These are phyloP conservation scores for Corythoichthys haematopterus DNA, from an alignment of 2,113 vertebrate genomes.

Conservation along the genomic window DNA sequence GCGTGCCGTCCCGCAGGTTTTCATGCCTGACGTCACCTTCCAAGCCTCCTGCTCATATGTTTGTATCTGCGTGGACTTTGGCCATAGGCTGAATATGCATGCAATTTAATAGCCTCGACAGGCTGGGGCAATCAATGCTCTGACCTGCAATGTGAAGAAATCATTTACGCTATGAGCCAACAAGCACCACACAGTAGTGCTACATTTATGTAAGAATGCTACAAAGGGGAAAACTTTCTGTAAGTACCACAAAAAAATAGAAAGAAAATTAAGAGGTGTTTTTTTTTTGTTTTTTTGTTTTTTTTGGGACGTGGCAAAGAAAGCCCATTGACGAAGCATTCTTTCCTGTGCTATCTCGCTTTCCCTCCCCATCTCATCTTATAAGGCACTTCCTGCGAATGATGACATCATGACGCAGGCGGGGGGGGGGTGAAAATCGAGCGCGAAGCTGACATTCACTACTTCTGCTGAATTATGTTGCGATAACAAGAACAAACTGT, in stretches of 20 bases:
- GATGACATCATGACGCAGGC: slow-evolving; percentile 52
- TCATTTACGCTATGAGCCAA: slow-evolving; percentile 51
- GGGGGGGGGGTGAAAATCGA: background rate
- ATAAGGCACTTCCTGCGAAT: slow-evolving; percentile 72
- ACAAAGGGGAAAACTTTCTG: slow-evolving; percentile 39
- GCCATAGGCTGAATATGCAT: slow-evolving; percentile 39
- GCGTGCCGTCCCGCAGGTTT: slow-evolving; percentile 7
- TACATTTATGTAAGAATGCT: slow-evolving; percentile 21
- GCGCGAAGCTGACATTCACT: background rate
- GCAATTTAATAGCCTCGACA: slow-evolving; percentile 60
- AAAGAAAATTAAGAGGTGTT: slow-evolving; percentile 23
- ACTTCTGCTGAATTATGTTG: background rate
- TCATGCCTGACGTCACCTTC: slow-evolving; percentile 41
- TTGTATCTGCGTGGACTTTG: slow-evolving; percentile 67
- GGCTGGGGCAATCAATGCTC: slow-evolving; percentile 41
- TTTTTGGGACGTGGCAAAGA: background rate
- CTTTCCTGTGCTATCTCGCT: slow-evolving; percentile 44
- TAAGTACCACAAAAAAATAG: background rate
- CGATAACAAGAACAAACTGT: background rate
- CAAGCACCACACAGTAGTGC: slow-evolving; percentile 27
- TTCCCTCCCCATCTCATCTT: slow-evolving; percentile 53
- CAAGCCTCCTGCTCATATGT: slow-evolving; percentile 34
- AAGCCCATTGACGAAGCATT: slow-evolving; percentile 24
- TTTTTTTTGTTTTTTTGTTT: slow-evolving; percentile 1
- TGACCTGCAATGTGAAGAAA: slow-evolving; percentile 56